Evolutionary conservation across 2,113 vertebrate genomes (phyloP), one percentile per base, ranked within the genome.

Genomic region (Amphilophus citrinellus): DNA sequence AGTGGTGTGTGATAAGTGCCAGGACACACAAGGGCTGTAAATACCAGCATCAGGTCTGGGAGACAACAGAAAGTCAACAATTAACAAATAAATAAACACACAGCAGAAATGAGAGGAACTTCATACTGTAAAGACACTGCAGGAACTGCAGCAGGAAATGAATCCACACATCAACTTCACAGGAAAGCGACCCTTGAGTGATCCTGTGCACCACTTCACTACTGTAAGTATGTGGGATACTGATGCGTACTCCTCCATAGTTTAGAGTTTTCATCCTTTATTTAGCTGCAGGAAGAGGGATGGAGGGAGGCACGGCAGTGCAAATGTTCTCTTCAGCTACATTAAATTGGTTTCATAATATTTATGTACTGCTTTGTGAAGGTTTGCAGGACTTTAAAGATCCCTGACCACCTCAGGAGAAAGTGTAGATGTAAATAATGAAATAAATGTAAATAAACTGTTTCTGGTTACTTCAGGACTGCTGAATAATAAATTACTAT

Each of bases 191-290:
- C 77, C 65, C 81, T 86, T 80, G 78, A 87, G 84, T 37, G 10
- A 58, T 68, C 84, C 37, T 30, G 50, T 71, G 57, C 75, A 44
- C 27, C 91, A 88, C 88, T 91, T 86, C 80, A 87, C 39, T 14
- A 1, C 86, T 61, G 71, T 73, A 84, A 91, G 87, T 86, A 87
- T 80, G 84, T 88, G 84, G 83, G 87, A 86, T 84, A 77, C 76
- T 63, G 60, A 30, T 66, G 59, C 42, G 63, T 15, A 79, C 85
- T 87, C 84, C 89, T 90, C 78, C 61, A 47, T 66, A 57, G 68
- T 47, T 92, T 57, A 42, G 53, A 85, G 39, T 76, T 87, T 73
- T 68, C 17, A 77, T 35, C 30, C 90, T 90, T 85, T 90, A 79
- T 91, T 87, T 87, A 91, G 88, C 85, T 82, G 76, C 65, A 47